phyloP scores from a whole-genome alignment of 2,888 invertebrate genomes.

The Xanthia icteritia region DNA sequence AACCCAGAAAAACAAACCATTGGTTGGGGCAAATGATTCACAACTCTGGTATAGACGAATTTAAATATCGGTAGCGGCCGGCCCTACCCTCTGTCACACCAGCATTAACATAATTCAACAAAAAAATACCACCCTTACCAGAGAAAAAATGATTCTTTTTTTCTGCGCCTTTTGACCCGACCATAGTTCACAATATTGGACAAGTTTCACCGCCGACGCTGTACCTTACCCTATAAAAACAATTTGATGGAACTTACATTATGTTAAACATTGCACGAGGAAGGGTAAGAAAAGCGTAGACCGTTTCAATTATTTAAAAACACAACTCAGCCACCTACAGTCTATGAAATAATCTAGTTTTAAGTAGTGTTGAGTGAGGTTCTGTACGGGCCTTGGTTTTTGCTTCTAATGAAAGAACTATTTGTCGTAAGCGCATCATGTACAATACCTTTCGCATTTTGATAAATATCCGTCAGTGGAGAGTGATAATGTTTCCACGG shows the following conservation, averaged over 20 bases:
- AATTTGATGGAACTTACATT: constrained; percentile 58
- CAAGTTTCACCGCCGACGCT: constrained; percentile 76
- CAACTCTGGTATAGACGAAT: constrained; percentile 74
- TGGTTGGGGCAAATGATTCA: constrained; percentile 49
- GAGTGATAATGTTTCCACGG: constrained; percentile 54
- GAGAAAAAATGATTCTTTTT: constrained; percentile 78
- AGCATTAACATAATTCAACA: constrained; percentile 88
- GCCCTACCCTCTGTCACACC: constrained; percentile 82
- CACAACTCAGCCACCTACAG: neutral
- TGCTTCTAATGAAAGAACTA: neutral
- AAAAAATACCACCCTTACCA: constrained; percentile 80
- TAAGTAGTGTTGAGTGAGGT: too few species aligned
- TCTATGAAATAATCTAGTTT: too few species aligned
- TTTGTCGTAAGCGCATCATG: constrained; percentile 21
- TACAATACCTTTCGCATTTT: constrained; percentile 38
- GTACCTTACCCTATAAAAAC: constrained; percentile 58
- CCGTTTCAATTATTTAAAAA: constrained; percentile 30
- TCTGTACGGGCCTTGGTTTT: neutral
- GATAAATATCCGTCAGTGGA: constrained; percentile 42
- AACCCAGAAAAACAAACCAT: constrained; percentile 63
- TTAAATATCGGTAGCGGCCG: constrained; percentile 86
- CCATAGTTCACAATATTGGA: constrained; percentile 82
- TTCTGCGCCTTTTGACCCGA: constrained; percentile 80
- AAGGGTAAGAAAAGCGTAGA: constrained; percentile 36
- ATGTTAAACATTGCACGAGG: constrained; percentile 37